These are phyloP conservation scores for Nematolebias whitei DNA, from an alignment of 2,113 vertebrate species.

Conservation along the genomic window DNA sequence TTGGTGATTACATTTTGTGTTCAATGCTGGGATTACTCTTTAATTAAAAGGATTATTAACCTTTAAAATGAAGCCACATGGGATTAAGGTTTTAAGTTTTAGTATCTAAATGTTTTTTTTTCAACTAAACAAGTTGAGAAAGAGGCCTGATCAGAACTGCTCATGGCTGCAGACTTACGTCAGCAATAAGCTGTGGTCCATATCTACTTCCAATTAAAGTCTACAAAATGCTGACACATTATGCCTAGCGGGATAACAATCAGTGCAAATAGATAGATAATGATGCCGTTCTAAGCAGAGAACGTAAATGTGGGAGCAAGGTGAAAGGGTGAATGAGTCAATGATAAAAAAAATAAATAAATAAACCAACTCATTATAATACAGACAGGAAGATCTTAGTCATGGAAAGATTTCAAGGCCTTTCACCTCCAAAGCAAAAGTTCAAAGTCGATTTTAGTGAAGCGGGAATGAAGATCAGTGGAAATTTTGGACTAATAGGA, in stretches of 20 bases:
- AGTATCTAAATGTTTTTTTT: slow-evolving; percentile 66
- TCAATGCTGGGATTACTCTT: slow-evolving; percentile 94
- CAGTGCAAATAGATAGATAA: slow-evolving; percentile 64
- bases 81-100: slow-evolving; percentile 85
- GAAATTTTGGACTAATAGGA: slow-evolving; percentile 47
- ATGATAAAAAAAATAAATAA: slow-evolving; percentile 38
- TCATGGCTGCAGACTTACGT: slow-evolving; percentile 51
- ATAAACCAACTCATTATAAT: slow-evolving; percentile 60
- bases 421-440: slow-evolving; percentile 59
- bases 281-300: slow-evolving; percentile 55
- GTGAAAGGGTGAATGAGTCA: slow-evolving; percentile 69
- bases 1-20: slow-evolving; percentile 93
- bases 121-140: slow-evolving; percentile 47
- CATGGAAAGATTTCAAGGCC: slow-evolving; percentile 44
- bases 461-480: slow-evolving; percentile 67
- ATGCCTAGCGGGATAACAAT: slow-evolving; percentile 55
- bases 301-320: slow-evolving; percentile 55
- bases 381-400: slow-evolving; percentile 41
- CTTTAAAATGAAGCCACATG: slow-evolving; percentile 86
- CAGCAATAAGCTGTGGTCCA: slow-evolving; percentile 56
- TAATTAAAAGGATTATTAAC: slow-evolving; percentile 99
- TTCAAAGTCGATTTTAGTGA: slow-evolving; percentile 76
- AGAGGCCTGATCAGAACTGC: slow-evolving; percentile 59
- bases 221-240: slow-evolving; percentile 72
- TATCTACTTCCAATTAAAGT: slow-evolving; percentile 69